Conservation (phyloP, 2,888 invertebrate species). For the Campaea margaritaria region DNA sequence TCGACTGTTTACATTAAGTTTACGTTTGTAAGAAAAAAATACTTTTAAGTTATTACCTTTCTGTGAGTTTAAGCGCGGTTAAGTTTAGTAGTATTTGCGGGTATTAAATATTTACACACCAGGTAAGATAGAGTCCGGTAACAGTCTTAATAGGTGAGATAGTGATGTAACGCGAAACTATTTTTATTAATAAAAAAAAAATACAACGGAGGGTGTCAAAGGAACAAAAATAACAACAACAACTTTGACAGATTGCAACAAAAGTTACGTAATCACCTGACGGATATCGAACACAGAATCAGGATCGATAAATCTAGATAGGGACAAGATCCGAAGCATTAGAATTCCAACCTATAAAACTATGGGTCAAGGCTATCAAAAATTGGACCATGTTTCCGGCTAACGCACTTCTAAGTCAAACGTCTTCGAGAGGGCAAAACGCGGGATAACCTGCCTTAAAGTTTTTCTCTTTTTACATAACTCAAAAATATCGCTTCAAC, state of each 20-base stretch:
- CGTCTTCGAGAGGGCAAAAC: slow-evolving; percentile 66
- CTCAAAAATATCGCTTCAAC: slow-evolving; percentile 44
- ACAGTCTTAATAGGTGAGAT: too few species aligned
- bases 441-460: slow-evolving; percentile 69
- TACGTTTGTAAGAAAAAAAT: slow-evolving; percentile 28
- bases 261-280: too few species aligned
- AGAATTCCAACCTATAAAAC: slow-evolving; percentile 15
- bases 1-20: slow-evolving; percentile 28
- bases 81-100: too few species aligned
- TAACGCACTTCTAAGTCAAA: slow-evolving; percentile 70
- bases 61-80: not conserved
- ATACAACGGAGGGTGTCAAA: too few species aligned
- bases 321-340: not conserved
- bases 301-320: not conserved
- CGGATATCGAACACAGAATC: too few species aligned
- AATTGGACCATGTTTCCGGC: slow-evolving; percentile 73
- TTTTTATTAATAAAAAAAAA: too few species aligned
- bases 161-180: too few species aligned
- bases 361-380: slow-evolving; percentile 58
- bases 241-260: too few species aligned
- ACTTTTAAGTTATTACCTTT: not conserved
- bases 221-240: too few species aligned
- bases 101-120: too few species aligned
- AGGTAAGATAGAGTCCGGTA: too few species aligned
- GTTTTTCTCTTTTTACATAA: slow-evolving; percentile 66